Base-by-base conservation (phyloP, 2,113 vertebrate species). In the Maccullochella peelii region DNA sequence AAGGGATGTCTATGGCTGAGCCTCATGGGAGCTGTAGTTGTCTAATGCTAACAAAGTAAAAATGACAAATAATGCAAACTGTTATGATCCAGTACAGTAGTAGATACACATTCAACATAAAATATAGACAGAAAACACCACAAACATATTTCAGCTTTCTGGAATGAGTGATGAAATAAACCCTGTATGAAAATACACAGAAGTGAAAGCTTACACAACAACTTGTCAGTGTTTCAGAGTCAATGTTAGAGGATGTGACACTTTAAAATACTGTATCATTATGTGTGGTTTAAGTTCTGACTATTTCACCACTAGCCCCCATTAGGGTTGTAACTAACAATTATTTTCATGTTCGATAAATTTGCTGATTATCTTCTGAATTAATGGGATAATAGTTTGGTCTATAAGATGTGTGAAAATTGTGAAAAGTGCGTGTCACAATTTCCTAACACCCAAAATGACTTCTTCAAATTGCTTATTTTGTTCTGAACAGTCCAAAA, bases 21-120 rank as follows among this genome's bases (percentile, higher is more conserved):
- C 0, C 40, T 85, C 40, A 79, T 65, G 75, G 82, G 82, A 84
- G 21, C 0, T 83, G 82, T 82, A 79, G 81, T 79, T 61, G 4
- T 18, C 3, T 11, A 52, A 20, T 12, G 20, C 27, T 12, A 30
- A 25, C 14, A 25, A 33, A 7, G 10, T 27, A 10, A 4, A 52
- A 30, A 54, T 65, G 25, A 65, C 0, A 1, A 66, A n/a, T 11
- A 30, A 33, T 15, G 0, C 33, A 21, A 44, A 6, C 40, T 20
- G 40, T 40, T 40, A 14, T 12, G 5, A 65, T 9, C 42, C 4
- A 57, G 7, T 25, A 52, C 47, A 77, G n/a, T 8, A n/a, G 16
- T 3, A 42, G 15, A 40, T 9, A 40, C 7, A 67, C 6, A 15
- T 18, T 40, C 12, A 38, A 8, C 4, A 0, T 12, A 58, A 42